These are phyloP conservation scores for Acanthosepion pharaonis DNA, from an alignment of 2,888 invertebrate species.

Conservation along the genomic window DNA sequence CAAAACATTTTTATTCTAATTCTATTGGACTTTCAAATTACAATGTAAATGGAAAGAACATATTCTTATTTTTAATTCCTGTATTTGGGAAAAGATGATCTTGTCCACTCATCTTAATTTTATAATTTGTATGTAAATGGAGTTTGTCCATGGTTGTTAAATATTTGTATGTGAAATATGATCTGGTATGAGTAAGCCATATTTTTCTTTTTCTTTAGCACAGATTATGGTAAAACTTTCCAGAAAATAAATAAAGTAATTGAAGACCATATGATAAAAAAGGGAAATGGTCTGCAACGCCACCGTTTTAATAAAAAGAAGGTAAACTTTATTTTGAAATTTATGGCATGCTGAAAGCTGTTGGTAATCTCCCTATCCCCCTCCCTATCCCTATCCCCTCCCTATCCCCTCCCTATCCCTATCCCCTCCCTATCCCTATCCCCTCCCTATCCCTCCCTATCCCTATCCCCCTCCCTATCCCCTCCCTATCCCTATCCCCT, in stretches of 20 bases:
- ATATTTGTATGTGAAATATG: neutral
- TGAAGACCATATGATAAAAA: slow-evolving; percentile 55
- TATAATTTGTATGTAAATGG: neutral
- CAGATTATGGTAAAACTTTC: slow-evolving; percentile 59
- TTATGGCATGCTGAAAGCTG: too few relatives aligned
- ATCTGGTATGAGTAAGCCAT: neutral
- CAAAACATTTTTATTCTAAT: too few relatives aligned
- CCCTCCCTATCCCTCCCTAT: too few relatives aligned
- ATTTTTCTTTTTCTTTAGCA: slow-evolving; percentile 51
- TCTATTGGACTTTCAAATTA: neutral
- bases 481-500: too few relatives aligned
- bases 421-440: too few relatives aligned
- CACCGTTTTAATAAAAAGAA: slow-evolving; percentile 61
- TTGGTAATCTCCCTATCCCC: too few relatives aligned
- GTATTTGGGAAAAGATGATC: too few relatives aligned
- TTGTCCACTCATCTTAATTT: too few relatives aligned
- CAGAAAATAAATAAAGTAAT: slow-evolving; percentile 50
- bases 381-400: too few relatives aligned
- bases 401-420: too few relatives aligned
- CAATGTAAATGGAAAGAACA: neutral
- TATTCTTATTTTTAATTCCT: neutral
- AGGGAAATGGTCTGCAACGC: slow-evolving; percentile 62
- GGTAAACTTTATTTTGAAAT: slow-evolving; percentile 52
- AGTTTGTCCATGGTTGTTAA: too few relatives aligned
- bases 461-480: too few relatives aligned